These are phyloP conservation scores for roundworm (Caenorhabditis elegans) DNA, from an alignment of 1,140 invertebrate species.

Conservation along the genomic window WBcel235 BX284603.4:6203501-6204000, in stretches of 20 bases:
- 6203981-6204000: slow-evolving; percentile 64
- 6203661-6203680: slow-evolving; percentile 43
- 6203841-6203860: slow-evolving; percentile 53
- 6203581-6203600: slow-evolving; percentile 5
- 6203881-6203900: slow-evolving; percentile 60
- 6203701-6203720: background rate
- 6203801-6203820: slow-evolving; percentile 59
- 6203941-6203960: slow-evolving; percentile 62
- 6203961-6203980: slow-evolving; percentile 64
- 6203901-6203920: slow-evolving; percentile 56
- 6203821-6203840: slow-evolving; percentile 54
- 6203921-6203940: slow-evolving; percentile 61
- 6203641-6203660: slow-evolving; percentile 34
- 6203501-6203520: slow-evolving; percentile 42
- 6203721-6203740: slow-evolving; percentile 31
- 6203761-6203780: background rate
- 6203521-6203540: background rate
- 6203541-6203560: slow-evolving; percentile 3
- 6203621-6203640: background rate
- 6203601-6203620: background rate
- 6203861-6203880: slow-evolving; percentile 63
- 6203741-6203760: slow-evolving; percentile 41
- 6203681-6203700: slow-evolving; percentile 35
- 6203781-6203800: slow-evolving; percentile 35
- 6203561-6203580: slow-evolving; percentile 46